Evolutionary conservation across 2,888 invertebrate species (phyloP), one percentile per base, ranked within the genome.

Genomic region (Hermodice carunculata): DNA sequence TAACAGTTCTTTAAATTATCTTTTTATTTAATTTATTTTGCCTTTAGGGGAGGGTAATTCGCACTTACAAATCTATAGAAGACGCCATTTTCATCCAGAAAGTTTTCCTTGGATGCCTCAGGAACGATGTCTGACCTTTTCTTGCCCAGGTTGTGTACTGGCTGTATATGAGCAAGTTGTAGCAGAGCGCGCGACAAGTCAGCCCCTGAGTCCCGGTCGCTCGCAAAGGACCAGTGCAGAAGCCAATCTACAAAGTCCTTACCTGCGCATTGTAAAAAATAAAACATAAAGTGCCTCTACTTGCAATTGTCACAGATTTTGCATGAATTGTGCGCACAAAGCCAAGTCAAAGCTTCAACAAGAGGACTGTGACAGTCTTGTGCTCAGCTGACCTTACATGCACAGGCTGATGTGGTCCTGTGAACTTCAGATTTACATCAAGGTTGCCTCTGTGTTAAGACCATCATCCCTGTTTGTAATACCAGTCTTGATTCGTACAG

Each of bases 11-110:
- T n/a, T n/a, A n/a, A n/a, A n/a, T n/a, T n/a, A n/a, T n/a, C n/a
- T n/a, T n/a, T n/a, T n/a, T n/a, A n/a, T n/a, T n/a, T n/a, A n/a
- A n/a, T n/a, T n/a, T n/a, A n/a, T n/a, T n/a, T n/a, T n/a, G n/a
- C n/a, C n/a, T n/a, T n/a, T n/a, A n/a, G n/a, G n/a, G n/a, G n/a
- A n/a, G n/a, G n/a, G n/a, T n/a, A n/a, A n/a, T n/a, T n/a, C n/a
- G n/a, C 28, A 76, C 81, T 75, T 71, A 81, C 81, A 79, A 80
- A 81, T 78, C 80, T 75, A 63, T 81, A 81, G 22, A 80, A 72
- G 61, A 78, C 78, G 53, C 80, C 80, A 59, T 22, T 22, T 4
- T 75, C 76, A 70, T 81, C 81, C 56, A 72, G 75, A 62, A 81
- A 81, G 48, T 71, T 73, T 29, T 73, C 71, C n/a, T 74, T 70